These are phyloP conservation scores for Phycodurus eques DNA, from an alignment of 2,113 vertebrate genomes.

Conservation along the genomic window DNA sequence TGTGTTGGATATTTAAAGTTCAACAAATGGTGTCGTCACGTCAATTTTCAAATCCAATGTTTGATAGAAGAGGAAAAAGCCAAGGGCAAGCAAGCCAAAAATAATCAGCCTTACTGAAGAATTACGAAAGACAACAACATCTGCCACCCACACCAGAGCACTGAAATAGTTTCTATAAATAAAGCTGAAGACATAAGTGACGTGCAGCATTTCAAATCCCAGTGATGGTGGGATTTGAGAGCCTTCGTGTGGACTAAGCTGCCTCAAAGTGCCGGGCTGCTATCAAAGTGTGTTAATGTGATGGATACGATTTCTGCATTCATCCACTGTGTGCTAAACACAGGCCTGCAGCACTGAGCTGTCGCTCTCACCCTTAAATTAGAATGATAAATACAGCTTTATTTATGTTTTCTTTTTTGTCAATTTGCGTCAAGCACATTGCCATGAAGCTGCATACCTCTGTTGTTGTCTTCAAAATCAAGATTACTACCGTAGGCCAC, in stretches of 20 bases:
- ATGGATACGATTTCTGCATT: slow-evolving; percentile 52
- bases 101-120: slow-evolving; percentile 25
- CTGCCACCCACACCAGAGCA: slow-evolving; percentile 3
- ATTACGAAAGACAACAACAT: slow-evolving; percentile 17
- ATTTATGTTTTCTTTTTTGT: background rate
- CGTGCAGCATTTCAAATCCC: slow-evolving; percentile 4
- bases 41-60: slow-evolving; percentile 1
- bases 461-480: background rate
- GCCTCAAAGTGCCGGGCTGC: slow-evolving; percentile 53
- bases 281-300: slow-evolving; percentile 52
- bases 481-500: background rate
- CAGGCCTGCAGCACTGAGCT: slow-evolving; percentile 38
- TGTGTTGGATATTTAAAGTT: background rate
- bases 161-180: slow-evolving; percentile 20
- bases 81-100: slow-evolving; percentile 7
- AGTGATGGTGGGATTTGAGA: slow-evolving; percentile 27
- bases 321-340: slow-evolving; percentile 38
- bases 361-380: slow-evolving; percentile 24
- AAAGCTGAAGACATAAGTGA: slow-evolving; percentile 28
- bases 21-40: background rate
- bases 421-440: slow-evolving; percentile 21
- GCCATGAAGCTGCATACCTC: slow-evolving; percentile 11
- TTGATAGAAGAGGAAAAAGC: background rate
- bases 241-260: slow-evolving; percentile 41
- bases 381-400: slow-evolving; percentile 31